phyloP scores from a whole-genome alignment of 2,888 invertebrate species.

The Graphium colonna region DNA sequence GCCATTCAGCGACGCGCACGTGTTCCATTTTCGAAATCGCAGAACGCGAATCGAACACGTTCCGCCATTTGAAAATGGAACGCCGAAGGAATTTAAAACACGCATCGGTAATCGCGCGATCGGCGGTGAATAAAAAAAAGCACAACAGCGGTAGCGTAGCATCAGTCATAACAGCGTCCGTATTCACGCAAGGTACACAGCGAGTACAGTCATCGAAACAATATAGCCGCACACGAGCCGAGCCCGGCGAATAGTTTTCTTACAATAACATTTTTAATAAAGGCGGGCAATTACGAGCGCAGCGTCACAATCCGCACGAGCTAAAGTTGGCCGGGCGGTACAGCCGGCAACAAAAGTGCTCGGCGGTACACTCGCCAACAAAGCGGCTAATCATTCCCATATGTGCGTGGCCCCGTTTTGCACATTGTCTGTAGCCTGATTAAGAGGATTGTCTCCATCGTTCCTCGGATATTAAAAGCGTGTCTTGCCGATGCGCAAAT shows the following conservation, averaged over 20 bases:
- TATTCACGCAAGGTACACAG: conserved; percentile 1
- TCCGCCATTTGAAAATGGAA: not conserved
- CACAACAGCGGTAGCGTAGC: not conserved
- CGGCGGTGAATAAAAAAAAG: not conserved
- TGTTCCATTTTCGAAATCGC: conserved; percentile 10
- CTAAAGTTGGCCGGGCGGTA: conserved; percentile 43
- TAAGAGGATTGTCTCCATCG: conserved; percentile 78
- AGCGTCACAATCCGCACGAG: conserved; percentile 41
- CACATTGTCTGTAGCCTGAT: conserved; percentile 75
- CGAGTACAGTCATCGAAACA: conserved; percentile 23
- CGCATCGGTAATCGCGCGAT: not conserved
- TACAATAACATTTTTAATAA: conserved; percentile 43
- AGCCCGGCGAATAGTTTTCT: conserved; percentile 31
- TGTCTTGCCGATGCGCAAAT: conserved; percentile 56
- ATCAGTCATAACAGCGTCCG: not conserved
- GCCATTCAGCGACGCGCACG: conserved; percentile 12
- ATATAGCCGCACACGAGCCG: conserved; percentile 25
- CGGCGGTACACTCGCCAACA: conserved; percentile 50
- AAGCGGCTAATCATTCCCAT: conserved; percentile 65
- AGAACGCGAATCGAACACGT: too few relatives aligned
- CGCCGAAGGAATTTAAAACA: not conserved
- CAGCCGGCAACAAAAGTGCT: conserved; percentile 59
- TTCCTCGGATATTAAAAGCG: conserved; percentile 74
- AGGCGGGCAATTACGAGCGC: conserved; percentile 40
- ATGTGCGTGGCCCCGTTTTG: conserved; percentile 75